Conservation (phyloP, 2,888 invertebrate genomes). For the Eledone cirrhosa region DNA sequence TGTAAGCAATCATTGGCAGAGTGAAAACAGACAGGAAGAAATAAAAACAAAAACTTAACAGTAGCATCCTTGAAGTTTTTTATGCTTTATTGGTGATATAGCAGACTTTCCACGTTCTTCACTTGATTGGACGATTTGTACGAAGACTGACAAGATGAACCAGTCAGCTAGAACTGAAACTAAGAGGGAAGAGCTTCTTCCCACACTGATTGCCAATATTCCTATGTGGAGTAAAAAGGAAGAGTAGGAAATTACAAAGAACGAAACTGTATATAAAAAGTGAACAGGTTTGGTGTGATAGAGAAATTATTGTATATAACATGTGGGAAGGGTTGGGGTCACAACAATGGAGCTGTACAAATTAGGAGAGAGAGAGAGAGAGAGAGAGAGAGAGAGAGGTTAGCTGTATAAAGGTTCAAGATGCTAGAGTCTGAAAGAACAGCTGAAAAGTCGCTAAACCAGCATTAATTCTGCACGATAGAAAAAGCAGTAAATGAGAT, state of each 20-base stretch:
- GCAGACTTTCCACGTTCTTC: conserved; percentile 25
- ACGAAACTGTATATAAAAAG: neutral
- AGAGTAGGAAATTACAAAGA: neutral
- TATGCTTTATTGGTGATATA: conserved; percentile 27
- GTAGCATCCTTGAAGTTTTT: neutral
- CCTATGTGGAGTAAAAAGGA: neutral
- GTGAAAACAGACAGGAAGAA: too few species aligned
- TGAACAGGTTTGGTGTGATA: neutral
- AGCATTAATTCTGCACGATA: conserved; percentile 22
- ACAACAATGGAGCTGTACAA: too few species aligned
- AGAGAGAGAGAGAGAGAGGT: neutral
- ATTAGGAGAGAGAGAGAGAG: neutral
- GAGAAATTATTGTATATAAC: too few species aligned
- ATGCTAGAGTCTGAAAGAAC: conserved; percentile 23
- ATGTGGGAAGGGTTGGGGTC: too few species aligned
- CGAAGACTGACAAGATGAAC: conserved; percentile 8
- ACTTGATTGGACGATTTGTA: conserved; percentile 23
- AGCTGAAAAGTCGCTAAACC: conserved; percentile 27
- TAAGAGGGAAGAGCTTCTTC: neutral
- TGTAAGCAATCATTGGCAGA: too few species aligned
- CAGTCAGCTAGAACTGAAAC: conserved; percentile 16
- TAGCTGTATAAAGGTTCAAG: conserved; percentile 9
- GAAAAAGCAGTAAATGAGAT: conserved; percentile 22
- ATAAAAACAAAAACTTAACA: too few species aligned
- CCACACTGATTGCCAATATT: conserved; percentile 24